Evolutionary conservation across 2,113 vertebrate species (phyloP), one percentile per base, ranked within the genome.

Genomic region (Uria aalge): DNA sequence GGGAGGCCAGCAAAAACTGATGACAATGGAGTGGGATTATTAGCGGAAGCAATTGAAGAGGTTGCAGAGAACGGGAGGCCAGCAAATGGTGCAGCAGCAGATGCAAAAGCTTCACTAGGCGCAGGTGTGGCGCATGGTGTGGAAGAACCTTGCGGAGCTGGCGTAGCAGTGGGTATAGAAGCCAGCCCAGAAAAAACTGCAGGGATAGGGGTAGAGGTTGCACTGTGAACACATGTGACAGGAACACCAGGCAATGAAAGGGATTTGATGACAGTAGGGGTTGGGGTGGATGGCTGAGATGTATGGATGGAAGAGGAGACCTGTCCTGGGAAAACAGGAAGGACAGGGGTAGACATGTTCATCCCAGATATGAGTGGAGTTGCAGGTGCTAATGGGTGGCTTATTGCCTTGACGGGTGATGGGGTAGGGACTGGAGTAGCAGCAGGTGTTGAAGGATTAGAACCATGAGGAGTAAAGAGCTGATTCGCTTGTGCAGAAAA

Each of bases 131-230:
- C 98, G 48, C 98, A 99, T 6, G 98, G 97, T 16, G 97, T 90
- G 17, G 99, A 98, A 27, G 98, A 96, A 56, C 98, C 98, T 32
- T 98, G 98, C 0, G 96, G 97, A 57, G 97, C 11, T 4, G 98
- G 97, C 22, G 97, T 96, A 63, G 96, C 69, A 40, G 97, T 22
- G 14, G 97, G 63, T 53, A 96, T 76, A 30, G 99, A 98, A 76
- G 99, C 97, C 91, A 99, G 98, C 88, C 99, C 98, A 43, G 99
- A 98, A 87, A 99, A 99, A 72, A 99, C 97, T 3, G 99, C 97
- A 16, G 99, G 98, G 67, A 98, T 94, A 29, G 99, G 98, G 38
- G 98, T 95, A 15, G 99, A 98, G 27, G 98, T 98, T 77, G 98
- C 97, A 79, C 84, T 97, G 32, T 98, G 97, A 68, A 77, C 82